Evolutionary conservation across 2,888 invertebrate species (phyloP).

Genomic region (Philereme vetulata): DNA sequence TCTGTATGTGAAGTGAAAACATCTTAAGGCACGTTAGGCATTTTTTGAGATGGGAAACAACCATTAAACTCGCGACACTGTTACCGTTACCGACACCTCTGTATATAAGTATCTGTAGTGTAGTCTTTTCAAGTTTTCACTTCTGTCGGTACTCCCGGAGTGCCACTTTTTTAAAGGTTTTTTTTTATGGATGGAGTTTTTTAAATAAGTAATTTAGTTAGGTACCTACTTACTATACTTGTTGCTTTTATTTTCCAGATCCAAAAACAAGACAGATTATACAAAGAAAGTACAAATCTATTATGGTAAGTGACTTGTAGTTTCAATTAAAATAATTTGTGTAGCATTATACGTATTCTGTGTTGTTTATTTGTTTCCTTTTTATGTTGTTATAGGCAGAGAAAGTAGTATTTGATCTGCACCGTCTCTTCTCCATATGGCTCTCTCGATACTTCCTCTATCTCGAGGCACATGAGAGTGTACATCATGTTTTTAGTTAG

Average conservation of each 20-base stretch:
- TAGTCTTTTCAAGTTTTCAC: too few relatives aligned
- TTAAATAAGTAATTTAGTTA: too few relatives aligned
- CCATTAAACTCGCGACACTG: too few relatives aligned
- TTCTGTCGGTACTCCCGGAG: too few relatives aligned
- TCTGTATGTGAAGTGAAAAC: too few relatives aligned
- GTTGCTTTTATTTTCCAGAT: constrained; percentile 87
- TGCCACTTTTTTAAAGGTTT: too few relatives aligned
- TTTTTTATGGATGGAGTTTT: too few relatives aligned
- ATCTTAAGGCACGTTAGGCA: too few relatives aligned
- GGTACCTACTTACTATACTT: not conserved
- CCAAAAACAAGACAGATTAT: constrained; percentile 98
- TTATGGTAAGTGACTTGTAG: constrained; percentile 91
- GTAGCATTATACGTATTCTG: constrained; percentile 30
- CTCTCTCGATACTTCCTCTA: constrained; percentile 75
- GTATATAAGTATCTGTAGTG: too few relatives aligned
- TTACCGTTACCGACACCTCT: too few relatives aligned
- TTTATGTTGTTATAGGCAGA: constrained; percentile 87
- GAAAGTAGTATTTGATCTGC: constrained; percentile 89
- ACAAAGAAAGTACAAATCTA: constrained; percentile 98
- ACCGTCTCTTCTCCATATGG: constrained; percentile 91
- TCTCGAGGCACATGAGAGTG: constrained; percentile 66
- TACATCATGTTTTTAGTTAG: constrained; percentile 70
- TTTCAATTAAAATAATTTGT: not conserved
- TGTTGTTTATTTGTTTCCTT: constrained; percentile 50
- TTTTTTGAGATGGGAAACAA: too few relatives aligned